These are phyloP conservation scores for Peromyscus melanophrys DNA, from an alignment of 2,797 vertebrate genomes.

Conservation along the genomic window DNA sequence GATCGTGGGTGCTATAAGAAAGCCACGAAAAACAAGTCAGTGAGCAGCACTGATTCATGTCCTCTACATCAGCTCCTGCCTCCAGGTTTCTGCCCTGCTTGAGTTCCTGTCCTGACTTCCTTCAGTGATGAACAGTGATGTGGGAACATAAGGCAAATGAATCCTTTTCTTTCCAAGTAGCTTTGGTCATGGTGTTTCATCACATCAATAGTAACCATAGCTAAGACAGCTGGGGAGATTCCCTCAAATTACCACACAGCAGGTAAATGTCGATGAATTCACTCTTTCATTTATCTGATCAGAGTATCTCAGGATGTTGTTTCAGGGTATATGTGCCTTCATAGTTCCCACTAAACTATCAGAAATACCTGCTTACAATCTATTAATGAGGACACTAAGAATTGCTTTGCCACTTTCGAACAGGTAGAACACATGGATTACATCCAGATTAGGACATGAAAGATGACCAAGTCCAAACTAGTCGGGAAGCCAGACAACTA, in stretches of 20 bases:
- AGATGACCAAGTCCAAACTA: background rate
- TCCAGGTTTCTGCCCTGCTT: background rate
- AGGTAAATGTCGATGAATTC: conserved; percentile 35
- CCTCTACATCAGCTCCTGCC: background rate
- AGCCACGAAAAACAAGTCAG: background rate
- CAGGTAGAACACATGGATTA: background rate
- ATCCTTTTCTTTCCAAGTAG: background rate
- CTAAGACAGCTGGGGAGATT: background rate
- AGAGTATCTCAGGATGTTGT: background rate
- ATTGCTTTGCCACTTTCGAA: background rate
- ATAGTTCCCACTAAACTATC: background rate
- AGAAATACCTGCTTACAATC: background rate
- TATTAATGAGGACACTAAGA: conserved; percentile 11
- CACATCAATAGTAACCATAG: background rate
- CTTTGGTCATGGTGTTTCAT: no score
- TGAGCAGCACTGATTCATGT: no score
- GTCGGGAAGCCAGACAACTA: background rate
- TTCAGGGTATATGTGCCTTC: background rate
- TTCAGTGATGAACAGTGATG: background rate
- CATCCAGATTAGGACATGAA: background rate
- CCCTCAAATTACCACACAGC: background rate
- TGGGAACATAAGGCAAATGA: no score
- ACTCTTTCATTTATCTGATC: background rate
- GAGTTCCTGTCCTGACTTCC: background rate
- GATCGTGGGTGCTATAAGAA: background rate